Conservation (phyloP, 2,888 invertebrate species). For the Chrysina gloriosa region DNA sequence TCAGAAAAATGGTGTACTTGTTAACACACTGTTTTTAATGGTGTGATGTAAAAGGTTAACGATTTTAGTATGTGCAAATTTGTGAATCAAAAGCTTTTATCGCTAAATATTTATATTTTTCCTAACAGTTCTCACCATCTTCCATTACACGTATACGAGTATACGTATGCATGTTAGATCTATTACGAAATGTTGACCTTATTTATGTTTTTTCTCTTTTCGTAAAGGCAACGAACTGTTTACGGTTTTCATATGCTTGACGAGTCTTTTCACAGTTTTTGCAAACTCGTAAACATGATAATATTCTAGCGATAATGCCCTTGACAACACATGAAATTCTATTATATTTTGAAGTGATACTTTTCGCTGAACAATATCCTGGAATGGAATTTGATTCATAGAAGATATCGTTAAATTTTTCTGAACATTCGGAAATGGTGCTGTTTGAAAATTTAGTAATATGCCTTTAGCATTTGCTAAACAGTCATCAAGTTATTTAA, state of each 20-base stretch:
- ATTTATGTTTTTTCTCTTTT: conserved; percentile 11
- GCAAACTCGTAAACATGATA: neutral
- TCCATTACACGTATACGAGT: neutral
- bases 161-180: neutral
- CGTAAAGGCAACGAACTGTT: conserved; percentile 18
- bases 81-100: conserved; percentile 7
- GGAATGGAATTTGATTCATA: conserved; percentile 1
- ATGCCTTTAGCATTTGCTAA: too few species aligned
- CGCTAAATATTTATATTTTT: conserved; percentile 27
- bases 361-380: neutral
- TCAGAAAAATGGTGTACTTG: neutral
- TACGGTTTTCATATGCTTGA: neutral
- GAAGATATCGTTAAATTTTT: neutral
- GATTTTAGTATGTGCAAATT: conserved; percentile 21
- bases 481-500: too few species aligned
- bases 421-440: too few species aligned
- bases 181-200: conserved; percentile 15
- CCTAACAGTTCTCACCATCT: neutral
- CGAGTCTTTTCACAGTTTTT: neutral
- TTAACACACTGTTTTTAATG: conserved; percentile 10
- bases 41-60: conserved; percentile 11
- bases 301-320: neutral
- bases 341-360: neutral
- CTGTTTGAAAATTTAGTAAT: too few species aligned
- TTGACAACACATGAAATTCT: neutral